Conservation (phyloP, 92 coral and sea anemone species). For the Heliopora coerulea region DNA sequence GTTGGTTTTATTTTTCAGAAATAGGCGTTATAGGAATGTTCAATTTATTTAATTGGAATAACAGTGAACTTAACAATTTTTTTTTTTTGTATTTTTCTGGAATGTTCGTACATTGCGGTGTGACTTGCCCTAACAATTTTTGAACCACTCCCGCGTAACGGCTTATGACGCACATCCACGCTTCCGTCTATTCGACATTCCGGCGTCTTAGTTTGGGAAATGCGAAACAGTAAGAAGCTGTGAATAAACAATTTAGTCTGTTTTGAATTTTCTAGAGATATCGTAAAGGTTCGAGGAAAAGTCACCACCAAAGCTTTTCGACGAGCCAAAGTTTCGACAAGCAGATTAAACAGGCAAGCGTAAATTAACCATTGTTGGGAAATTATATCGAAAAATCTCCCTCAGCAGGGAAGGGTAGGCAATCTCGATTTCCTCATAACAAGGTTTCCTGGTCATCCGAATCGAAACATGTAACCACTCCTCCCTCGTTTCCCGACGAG, state of each 20-base stretch:
- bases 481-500: constrained; percentile 9
- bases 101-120: neutral
- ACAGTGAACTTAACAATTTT: neutral
- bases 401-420: constrained; percentile 27
- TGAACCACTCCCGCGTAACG: too few species aligned
- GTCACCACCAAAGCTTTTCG: constrained; percentile 9
- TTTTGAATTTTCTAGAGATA: constrained; percentile 10
- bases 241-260: neutral
- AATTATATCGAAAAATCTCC: neutral
- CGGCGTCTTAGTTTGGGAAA: neutral
- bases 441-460: neutral
- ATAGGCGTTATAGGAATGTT: too few species aligned
- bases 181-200: constrained; percentile 2
- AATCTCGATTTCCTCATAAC: constrained; percentile 1
- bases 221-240: neutral
- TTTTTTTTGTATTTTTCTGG: neutral
- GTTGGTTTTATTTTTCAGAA: too few species aligned
- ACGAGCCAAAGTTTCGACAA: constrained; percentile 17
- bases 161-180: neutral
- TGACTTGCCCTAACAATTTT: neutral
- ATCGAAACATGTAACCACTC: neutral
- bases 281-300: constrained; percentile 4
- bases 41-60: too few species aligned
- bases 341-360: constrained; percentile 20
- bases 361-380: neutral